phyloP scores from a whole-genome alignment of 2,113 vertebrate genomes.

The Colinus virginianus region DNA sequence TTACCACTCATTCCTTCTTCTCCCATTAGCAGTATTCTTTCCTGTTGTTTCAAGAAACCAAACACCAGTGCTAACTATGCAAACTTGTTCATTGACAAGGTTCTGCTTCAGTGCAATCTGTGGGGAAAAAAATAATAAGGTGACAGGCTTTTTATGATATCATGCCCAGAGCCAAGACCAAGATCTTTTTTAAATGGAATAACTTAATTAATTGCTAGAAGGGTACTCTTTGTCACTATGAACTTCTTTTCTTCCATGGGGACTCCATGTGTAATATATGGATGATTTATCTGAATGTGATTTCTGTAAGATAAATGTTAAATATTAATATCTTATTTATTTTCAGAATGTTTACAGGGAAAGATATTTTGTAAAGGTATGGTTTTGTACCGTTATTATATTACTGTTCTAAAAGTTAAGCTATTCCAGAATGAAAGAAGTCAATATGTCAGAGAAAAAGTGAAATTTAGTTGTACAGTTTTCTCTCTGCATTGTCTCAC shows the following conservation, averaged over 20 bases:
- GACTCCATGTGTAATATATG: background rate
- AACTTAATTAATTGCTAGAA: slow-evolving; percentile 59
- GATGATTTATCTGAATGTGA: background rate
- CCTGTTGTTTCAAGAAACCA: slow-evolving; percentile 62
- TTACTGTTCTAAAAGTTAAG: background rate
- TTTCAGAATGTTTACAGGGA: background rate
- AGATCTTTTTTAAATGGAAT: slow-evolving; percentile 14
- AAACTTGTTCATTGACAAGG: slow-evolving; percentile 2
- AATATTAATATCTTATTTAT: background rate
- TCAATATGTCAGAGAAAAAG: background rate
- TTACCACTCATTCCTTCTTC: background rate
- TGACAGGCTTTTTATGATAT: slow-evolving; percentile 37
- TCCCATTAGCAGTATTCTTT: background rate
- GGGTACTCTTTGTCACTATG: slow-evolving; percentile 59
- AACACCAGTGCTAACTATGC: slow-evolving; percentile 57
- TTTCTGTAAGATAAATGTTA: background rate
- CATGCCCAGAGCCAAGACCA: slow-evolving; percentile 5
- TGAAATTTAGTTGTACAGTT: background rate
- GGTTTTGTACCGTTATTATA: background rate
- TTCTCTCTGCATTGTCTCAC: background rate
- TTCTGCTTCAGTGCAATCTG: slow-evolving; percentile 54
- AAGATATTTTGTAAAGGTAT: background rate
- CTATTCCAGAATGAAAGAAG: background rate
- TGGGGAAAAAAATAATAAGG: background rate
- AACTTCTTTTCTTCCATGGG: background rate